Conservation (phyloP, 2,888 invertebrate genomes). For the Glaucopsyche alexis region DNA sequence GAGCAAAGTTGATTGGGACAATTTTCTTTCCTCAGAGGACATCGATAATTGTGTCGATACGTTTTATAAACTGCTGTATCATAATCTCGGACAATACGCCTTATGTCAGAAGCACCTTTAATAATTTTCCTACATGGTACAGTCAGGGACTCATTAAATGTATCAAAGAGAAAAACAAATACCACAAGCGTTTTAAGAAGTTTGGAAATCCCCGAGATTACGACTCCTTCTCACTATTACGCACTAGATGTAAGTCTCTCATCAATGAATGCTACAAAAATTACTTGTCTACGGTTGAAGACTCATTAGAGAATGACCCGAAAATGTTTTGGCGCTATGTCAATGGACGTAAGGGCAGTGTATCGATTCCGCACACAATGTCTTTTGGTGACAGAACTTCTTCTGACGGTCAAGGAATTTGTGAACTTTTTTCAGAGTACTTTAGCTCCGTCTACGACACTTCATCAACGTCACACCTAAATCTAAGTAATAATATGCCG, state of each 20-base stretch:
- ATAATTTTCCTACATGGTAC: constrained; percentile 4
- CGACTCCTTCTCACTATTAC: constrained; percentile 10
- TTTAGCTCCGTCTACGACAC: background rate
- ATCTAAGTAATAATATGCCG: background rate
- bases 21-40: no score
- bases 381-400: constrained; percentile 14
- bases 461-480: background rate
- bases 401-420: background rate
- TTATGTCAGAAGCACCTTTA: no score
- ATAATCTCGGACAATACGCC: background rate
- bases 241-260: constrained; percentile 24
- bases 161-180: constrained; percentile 15
- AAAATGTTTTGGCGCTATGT: constrained; percentile 25
- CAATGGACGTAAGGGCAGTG: constrained; percentile 4
- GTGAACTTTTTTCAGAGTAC: no score
- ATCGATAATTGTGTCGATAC: no score
- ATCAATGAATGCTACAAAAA: constrained; percentile 17
- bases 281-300: constrained; percentile 7
- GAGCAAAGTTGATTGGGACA: no score
- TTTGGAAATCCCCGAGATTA: constrained; percentile 26
- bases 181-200: constrained; percentile 20
- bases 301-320: background rate
- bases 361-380: constrained; percentile 23
- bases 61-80: background rate
- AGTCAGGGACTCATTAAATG: constrained; percentile 1